These are phyloP conservation scores for Pogoniulus pusillus DNA, from an alignment of 2,797 vertebrate genomes.

Conservation along the genomic window DNA sequence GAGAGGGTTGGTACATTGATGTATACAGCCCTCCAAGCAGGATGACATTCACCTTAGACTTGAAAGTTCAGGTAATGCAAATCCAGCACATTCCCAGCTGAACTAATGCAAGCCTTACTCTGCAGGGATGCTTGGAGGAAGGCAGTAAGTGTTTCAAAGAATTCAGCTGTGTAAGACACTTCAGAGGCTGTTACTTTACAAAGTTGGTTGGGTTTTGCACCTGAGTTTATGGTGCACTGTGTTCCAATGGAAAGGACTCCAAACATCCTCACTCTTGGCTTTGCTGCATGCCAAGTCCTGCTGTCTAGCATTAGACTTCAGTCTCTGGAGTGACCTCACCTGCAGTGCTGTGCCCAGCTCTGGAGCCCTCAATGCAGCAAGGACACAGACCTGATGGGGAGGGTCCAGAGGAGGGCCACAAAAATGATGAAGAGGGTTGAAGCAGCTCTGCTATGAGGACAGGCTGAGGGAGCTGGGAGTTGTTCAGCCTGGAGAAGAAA, in stretches of 20 bases:
- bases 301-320: not conserved
- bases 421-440: too few relatives aligned
- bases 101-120: not conserved
- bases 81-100: not conserved
- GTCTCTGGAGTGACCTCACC: not conserved
- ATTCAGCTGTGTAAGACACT: not conserved
- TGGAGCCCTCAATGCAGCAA: too few relatives aligned
- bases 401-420: too few relatives aligned
- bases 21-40: not conserved
- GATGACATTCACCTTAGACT: not conserved
- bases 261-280: not conserved
- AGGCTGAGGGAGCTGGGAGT: too few relatives aligned
- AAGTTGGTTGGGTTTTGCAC: not conserved
- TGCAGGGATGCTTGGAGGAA: not conserved
- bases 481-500: too few relatives aligned
- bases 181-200: not conserved
- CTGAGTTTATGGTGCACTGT: not conserved
- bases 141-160: not conserved
- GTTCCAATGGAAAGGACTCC: not conserved
- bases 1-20: not conserved
- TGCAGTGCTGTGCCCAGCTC: too few relatives aligned
- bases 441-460: too few relatives aligned
- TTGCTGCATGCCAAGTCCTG: not conserved
- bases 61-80: not conserved
- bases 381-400: too few relatives aligned